Evolutionary conservation across 1,140 invertebrate genomes (phyloP).

Genomic region (Drosophila melanica): DNA sequence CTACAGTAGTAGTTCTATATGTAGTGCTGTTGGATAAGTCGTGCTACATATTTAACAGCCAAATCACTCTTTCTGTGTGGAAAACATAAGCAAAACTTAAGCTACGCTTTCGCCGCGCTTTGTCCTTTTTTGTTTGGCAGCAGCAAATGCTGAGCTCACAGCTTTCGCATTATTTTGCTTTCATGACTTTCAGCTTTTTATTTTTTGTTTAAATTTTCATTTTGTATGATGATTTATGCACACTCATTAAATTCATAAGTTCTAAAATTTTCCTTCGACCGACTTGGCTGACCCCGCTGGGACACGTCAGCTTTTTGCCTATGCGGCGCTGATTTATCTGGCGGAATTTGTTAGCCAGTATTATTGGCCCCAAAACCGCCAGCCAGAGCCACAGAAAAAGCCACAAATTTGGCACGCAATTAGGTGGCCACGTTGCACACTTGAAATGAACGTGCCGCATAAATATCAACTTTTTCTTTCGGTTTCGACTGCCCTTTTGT

Average conservation of each 20-base stretch:
- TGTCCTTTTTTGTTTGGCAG: slow-evolving; percentile 26
- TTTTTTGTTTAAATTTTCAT: slow-evolving; percentile 41
- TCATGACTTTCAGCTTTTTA: slow-evolving; percentile 31
- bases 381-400: background rate
- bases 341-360: slow-evolving; percentile 66
- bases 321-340: slow-evolving; percentile 65
- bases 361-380: slow-evolving; percentile 42
- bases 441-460: slow-evolving; percentile 51
- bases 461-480: slow-evolving; percentile 61
- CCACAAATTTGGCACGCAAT: slow-evolving; percentile 78
- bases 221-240: slow-evolving; percentile 71
- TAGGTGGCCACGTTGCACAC: slow-evolving; percentile 41
- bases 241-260: slow-evolving; percentile 81
- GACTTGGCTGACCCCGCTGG: background rate
- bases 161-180: slow-evolving; percentile 18
- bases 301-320: background rate
- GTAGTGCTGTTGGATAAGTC: too few relatives aligned
- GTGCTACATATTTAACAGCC: background rate
- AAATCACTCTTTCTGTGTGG: background rate
- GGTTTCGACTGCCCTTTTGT: slow-evolving; percentile 3
- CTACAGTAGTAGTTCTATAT: too few relatives aligned
- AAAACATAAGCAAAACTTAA: slow-evolving; percentile 9
- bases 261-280: slow-evolving; percentile 27
- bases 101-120: slow-evolving; percentile 26
- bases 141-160: slow-evolving; percentile 4